These are phyloP conservation scores for Mormyrus lacerda DNA, from an alignment of 2,113 vertebrate genomes.

Conservation along the genomic window DNA sequence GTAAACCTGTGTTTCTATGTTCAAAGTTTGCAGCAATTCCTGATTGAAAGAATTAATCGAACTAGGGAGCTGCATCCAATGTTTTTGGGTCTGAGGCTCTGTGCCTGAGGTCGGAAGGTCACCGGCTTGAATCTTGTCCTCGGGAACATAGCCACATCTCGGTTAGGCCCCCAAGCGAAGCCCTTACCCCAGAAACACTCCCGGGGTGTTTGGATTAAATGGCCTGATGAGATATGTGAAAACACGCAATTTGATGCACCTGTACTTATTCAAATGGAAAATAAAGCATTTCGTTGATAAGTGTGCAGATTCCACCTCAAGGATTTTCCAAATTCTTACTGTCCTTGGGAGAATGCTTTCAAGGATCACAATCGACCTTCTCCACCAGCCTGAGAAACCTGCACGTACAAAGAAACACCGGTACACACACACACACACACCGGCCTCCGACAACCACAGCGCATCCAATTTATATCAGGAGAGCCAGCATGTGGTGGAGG, in stretches of 20 bases:
- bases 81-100: background rate
- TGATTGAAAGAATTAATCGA: background rate
- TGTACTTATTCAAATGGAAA: background rate
- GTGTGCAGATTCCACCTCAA: constrained; percentile 4
- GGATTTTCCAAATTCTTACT: constrained; percentile 35
- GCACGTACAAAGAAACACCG: background rate
- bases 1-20: background rate
- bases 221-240: constrained; percentile 19
- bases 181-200: background rate
- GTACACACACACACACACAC: background rate
- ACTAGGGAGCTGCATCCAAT: background rate
- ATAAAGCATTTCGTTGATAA: constrained; percentile 49
- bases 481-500: background rate
- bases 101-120: background rate
- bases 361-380: constrained; percentile 29
- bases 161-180: background rate
- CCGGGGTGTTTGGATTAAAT: constrained; percentile 41
- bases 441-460: background rate
- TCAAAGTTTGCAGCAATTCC: background rate
- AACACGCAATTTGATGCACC: background rate
- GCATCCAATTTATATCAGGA: background rate
- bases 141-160: background rate
- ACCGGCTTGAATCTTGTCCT: background rate
- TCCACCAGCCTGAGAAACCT: background rate
- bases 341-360: constrained; percentile 36